These are phyloP conservation scores for Catharus fuscescens DNA, from an alignment of 2,113 vertebrate species.

Conservation along the genomic window DNA sequence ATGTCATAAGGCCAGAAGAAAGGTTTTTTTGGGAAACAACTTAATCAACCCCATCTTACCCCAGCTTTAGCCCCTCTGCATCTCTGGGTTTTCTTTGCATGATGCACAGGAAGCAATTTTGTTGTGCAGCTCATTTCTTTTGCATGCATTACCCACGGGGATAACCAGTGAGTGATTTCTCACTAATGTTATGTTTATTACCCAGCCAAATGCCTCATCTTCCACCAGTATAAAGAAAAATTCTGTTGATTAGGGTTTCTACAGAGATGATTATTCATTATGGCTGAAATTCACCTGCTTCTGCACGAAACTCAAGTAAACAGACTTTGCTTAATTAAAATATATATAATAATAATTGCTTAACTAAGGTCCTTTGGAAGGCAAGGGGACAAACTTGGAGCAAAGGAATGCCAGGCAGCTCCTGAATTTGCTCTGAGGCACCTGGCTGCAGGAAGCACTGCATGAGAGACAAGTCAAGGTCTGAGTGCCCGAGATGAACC, in stretches of 20 bases:
- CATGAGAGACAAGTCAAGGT: neutral
- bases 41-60: neutral
- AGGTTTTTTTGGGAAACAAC: neutral
- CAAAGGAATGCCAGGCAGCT: neutral
- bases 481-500: neutral
- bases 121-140: conserved; percentile 7
- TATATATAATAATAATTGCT: neutral
- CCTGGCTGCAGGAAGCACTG: neutral
- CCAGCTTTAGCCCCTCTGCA: neutral
- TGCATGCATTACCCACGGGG: neutral
- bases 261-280: conserved; percentile 1
- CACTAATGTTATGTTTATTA: conserved; percentile 28
- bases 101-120: conserved; percentile 32
- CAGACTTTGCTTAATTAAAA: neutral
- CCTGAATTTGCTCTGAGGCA: neutral
- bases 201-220: neutral
- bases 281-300: conserved; percentile 9
- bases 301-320: neutral
- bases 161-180: conserved; percentile 5
- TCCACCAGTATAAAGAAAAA: conserved; percentile 3
- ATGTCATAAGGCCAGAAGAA: neutral
- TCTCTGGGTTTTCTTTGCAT: neutral
- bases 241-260: conserved; percentile 38
- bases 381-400: neutral
- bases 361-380: conserved; percentile 30